Percentiles rank a stretch among this genome's conserved stretches.
These are phyloP conservation scores for Australoheros scitulus DNA, from an alignment of 2,113 vertebrate genomes.

Conservation along the genomic window DNA sequence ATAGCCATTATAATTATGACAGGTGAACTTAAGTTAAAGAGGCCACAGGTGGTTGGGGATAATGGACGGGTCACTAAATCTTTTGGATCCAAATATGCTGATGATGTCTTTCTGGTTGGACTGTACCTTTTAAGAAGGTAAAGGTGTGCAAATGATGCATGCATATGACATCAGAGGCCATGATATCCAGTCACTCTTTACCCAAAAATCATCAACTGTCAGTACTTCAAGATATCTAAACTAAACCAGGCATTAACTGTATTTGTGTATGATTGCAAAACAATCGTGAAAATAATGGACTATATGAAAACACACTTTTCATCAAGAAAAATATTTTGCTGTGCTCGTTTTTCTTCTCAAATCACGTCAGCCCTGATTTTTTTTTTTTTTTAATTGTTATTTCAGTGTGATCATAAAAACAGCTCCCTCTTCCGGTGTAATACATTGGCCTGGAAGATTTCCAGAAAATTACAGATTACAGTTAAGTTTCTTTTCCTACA, in stretches of 20 bases:
- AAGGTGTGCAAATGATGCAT: no score
- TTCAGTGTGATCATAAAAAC: background rate
- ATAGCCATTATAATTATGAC: background rate
- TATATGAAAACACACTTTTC: no score
- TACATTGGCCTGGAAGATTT: background rate
- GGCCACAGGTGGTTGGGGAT: background rate
- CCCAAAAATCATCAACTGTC: no score
- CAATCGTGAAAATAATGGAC: no score
- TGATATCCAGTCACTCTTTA: no score
- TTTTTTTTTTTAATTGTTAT: background rate
- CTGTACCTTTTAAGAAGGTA: background rate
- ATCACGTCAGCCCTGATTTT: accelerated
- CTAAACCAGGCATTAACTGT: no score
- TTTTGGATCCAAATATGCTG: background rate
- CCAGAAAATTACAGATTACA: background rate
- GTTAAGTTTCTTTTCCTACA: background rate
- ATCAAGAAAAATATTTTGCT: no score
- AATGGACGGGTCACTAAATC: background rate
- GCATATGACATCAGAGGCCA: no score
- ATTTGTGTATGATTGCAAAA: no score
- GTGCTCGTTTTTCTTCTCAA: background rate
- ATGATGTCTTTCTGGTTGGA: background rate
- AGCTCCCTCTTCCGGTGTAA: background rate
- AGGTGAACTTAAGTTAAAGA: no score
- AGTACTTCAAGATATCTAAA: no score